Evolutionary conservation across 2,113 vertebrate genomes (phyloP), one percentile per base, ranked within the genome.

Genomic region (Varanus komodoensis): DNA sequence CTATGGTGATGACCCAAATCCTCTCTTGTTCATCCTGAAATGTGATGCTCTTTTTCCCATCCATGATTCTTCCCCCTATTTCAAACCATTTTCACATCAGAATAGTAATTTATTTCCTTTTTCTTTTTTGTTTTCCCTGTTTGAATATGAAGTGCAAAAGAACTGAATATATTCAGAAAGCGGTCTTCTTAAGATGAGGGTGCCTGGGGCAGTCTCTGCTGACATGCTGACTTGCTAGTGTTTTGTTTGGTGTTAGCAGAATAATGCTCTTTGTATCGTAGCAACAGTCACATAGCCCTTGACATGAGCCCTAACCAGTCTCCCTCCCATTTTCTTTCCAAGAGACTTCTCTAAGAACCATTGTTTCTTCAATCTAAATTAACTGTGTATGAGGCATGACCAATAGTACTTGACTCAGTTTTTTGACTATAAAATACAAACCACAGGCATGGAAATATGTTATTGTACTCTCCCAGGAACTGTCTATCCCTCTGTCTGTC

Each of bases 81-180:
- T 73, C 82, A 89, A 75, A 77, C 52, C 27, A 34, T 77, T 15
- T 87, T 44, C 54, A 29, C 32, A 77, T 44, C 34, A 29, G 82
- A 87, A 64, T 77, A 77, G 23, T 25, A 38, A 52, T 29, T 82
- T 69, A 25, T 61, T 25, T 21, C 11, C 14, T 23, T 48, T 82
- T 69, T n/a, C 77, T 25, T 21, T 21, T 21, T 23, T 48, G 23
- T 61, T 64, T 15, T 50, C 50, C 27, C 29, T 44, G 17, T 90
- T 75, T 82, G 29, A 64, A 90, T 82, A 77, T 77, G 54, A 69
- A 15, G 21, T 74, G 32, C 85, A 87, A 87, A 91, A 15, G n/a
- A 75, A 82, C 32, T 34, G 52, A 68, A 86, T 86, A 34, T 68
- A 27, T 83, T 87, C 23, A 75, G 54, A 61, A 34, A 48, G 21